Evolutionary conservation across 2,113 vertebrate genomes (phyloP).

Genomic region (Haemorhous mexicanus): DNA sequence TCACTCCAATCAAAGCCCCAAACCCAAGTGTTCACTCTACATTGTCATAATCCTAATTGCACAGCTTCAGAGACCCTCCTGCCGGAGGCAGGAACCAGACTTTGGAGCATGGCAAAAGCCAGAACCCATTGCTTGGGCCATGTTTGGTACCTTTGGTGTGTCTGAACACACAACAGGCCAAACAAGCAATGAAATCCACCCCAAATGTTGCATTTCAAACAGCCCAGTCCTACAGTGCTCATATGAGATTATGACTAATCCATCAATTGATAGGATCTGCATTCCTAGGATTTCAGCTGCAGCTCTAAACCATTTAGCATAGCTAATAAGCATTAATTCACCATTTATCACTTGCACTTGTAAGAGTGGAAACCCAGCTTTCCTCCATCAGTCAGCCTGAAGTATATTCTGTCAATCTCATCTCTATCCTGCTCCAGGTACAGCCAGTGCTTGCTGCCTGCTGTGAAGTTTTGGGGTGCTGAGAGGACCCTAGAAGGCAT

Average conservation of each 20-base stretch:
- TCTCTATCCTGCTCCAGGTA: background rate
- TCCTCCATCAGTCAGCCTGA: background rate
- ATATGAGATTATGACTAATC: background rate
- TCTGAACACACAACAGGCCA: background rate
- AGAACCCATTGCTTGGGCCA: background rate
- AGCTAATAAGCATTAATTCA: constrained; percentile 23
- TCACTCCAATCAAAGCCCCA: too few relatives aligned
- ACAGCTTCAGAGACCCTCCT: background rate
- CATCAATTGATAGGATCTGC: background rate
- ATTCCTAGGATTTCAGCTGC: background rate
- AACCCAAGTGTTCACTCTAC: background rate
- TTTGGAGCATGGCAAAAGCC: background rate
- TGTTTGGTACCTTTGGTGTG: background rate
- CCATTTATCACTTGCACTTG: background rate
- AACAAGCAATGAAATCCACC: background rate
- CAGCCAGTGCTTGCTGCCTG: background rate
- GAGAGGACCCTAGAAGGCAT: background rate
- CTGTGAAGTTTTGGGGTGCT: background rate
- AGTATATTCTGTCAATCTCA: background rate
- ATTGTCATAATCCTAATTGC: background rate
- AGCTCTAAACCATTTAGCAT: background rate
- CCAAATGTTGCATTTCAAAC: background rate
- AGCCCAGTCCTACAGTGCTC: background rate
- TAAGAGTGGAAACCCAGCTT: background rate
- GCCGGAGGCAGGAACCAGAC: background rate